Base-by-base conservation (phyloP, 2,888 invertebrate genomes). In the Dendrolimus pini region DNA sequence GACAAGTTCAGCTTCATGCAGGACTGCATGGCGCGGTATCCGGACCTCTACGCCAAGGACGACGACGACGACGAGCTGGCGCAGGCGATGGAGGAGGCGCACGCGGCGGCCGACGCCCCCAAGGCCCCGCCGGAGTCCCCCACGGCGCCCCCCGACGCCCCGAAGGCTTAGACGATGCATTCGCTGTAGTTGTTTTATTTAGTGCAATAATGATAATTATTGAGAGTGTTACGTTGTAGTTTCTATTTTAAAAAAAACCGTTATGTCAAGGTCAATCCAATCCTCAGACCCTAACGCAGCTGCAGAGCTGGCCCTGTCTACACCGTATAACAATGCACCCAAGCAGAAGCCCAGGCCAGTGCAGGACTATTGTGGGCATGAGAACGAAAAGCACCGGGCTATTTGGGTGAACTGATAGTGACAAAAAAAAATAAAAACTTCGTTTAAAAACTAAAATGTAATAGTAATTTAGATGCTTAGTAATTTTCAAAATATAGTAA, bases 1-100 rank as follows among this genome's bases (percentile, higher is more conserved):
- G 96, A 97, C 63, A 93, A 95, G 69, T 98, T 98, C 84, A 95
- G 95, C 77, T 93, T 93, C 57, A 98, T 98, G 98, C 97, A 97
- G 78, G 92, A 93, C 42, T 99, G 98, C 79, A 98, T 98, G 95
- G 89, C 94, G 54, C 90, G 94, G 65, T 98, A 95, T 89, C 98
- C 98, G 7, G 93, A 95, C 41, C 91, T 98, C 41, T 98, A 98
- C 78, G 94, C 94, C 74, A 94, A 94, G 78, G 93, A 93, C 57
- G 91, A 93, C n/a, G 92, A 92, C 53, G 14, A 30, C 30, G 92
- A 93, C 59, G 94, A 93, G 61, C 69, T 76, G 52, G 70, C 72
- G 12, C 68, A 70, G 57, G 70, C 69, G 41, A 61, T 70, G 52
- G 72, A 71, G 58, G 68, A 64, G 55, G 64, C 70, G 53, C 66